phyloP scores from a whole-genome alignment of 2,113 vertebrate species.

The Aegithalos caudatus region DNA sequence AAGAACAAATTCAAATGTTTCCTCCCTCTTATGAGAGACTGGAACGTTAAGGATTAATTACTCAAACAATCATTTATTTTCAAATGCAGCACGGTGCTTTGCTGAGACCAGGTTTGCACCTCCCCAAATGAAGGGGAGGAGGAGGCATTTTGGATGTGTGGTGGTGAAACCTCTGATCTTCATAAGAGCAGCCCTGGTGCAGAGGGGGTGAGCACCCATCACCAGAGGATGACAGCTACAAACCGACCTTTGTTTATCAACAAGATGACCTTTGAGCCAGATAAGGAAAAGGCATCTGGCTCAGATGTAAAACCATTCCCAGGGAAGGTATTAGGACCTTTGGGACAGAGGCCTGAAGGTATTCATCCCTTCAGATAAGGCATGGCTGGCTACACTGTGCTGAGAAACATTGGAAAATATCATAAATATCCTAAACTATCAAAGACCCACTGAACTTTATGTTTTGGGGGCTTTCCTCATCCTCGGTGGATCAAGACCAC shows the following conservation, averaged over 20 bases:
- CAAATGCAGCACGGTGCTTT: background rate
- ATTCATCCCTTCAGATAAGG: background rate
- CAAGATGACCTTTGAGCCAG: background rate
- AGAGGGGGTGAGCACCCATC: background rate
- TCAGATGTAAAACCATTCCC: background rate
- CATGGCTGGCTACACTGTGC: background rate
- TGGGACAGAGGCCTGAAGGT: background rate
- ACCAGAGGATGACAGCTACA: background rate
- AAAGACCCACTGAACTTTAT: background rate
- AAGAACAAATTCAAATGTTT: background rate
- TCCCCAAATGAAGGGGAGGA: background rate
- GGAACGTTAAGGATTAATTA: background rate
- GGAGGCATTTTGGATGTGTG: background rate
- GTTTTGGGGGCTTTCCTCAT: background rate
- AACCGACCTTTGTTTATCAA: background rate
- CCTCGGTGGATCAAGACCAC: no score
- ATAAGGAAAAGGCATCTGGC: background rate
- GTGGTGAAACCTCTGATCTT: background rate
- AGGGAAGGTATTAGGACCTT: background rate
- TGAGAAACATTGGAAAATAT: background rate
- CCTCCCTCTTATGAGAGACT: background rate
- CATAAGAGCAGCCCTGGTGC: background rate
- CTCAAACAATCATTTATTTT: background rate
- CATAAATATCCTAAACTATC: background rate
- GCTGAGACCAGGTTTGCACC: background rate